Conservation (phyloP, 2,888 invertebrate species). For the Pachliopta kotzebuea region DNA sequence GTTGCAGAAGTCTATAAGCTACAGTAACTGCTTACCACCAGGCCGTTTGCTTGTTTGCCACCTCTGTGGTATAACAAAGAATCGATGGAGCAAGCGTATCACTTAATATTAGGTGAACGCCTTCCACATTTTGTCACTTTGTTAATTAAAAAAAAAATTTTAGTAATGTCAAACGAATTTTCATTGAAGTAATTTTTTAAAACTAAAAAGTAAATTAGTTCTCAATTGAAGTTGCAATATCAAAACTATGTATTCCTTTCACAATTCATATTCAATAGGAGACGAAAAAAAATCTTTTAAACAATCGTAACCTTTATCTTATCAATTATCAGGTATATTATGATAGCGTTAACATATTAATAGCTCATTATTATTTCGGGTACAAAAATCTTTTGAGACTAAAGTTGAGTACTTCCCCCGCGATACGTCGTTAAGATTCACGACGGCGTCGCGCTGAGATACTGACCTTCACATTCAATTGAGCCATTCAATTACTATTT, state of each 20-base stretch:
- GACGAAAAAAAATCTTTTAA: not conserved
- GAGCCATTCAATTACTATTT: not conserved
- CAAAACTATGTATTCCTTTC: not conserved
- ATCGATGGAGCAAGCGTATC: too few relatives aligned
- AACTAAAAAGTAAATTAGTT: too few relatives aligned
- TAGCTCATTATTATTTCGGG: not conserved
- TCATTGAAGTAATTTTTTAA: too few relatives aligned
- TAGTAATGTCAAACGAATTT: too few relatives aligned
- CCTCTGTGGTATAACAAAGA: too few relatives aligned
- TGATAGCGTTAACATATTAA: slow-evolving; percentile 16
- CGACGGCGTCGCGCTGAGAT: not conserved
- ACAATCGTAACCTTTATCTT: slow-evolving; percentile 14
- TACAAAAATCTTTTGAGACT: not conserved
- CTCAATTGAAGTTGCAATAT: not conserved
- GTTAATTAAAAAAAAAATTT: too few relatives aligned
- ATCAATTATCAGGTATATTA: slow-evolving; percentile 21
- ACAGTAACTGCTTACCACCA: too few relatives aligned
- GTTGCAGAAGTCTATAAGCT: too few relatives aligned
- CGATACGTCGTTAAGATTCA: slow-evolving; percentile 9
- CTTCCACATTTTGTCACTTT: too few relatives aligned
- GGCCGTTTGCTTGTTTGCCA: too few relatives aligned
- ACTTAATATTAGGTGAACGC: too few relatives aligned
- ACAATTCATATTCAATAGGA: not conserved
- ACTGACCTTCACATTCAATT: not conserved
- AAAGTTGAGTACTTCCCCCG: slow-evolving; percentile 1